phyloP scores from a whole-genome alignment of 2,888 invertebrate species.

The Drosophila greeni region DNA sequence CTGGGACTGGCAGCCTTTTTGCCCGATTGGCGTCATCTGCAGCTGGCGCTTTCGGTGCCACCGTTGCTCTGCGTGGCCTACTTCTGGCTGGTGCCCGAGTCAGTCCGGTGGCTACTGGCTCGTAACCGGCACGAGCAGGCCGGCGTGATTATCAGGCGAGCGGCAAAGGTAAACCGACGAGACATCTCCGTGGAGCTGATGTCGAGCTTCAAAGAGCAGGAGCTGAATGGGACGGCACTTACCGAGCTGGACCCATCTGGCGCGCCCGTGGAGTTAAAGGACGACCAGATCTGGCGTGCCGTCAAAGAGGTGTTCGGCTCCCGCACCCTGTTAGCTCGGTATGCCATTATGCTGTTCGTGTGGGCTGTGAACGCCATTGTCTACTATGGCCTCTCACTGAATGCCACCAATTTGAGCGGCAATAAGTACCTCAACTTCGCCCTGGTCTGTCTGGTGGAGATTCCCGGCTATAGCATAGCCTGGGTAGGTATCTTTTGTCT shows the following conservation, averaged over 20 bases:
- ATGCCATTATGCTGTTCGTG: constrained; percentile 79
- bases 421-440: constrained; percentile 85
- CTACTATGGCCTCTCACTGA: constrained; percentile 84
- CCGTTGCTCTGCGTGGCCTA: constrained; percentile 82
- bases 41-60: constrained; percentile 82
- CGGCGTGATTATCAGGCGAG: constrained; percentile 80
- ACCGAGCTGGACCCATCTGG: constrained; percentile 20
- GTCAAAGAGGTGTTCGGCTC: constrained; percentile 79
- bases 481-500: constrained; percentile 68
- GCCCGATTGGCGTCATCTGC: constrained; percentile 82
- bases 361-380: constrained; percentile 84
- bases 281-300: constrained; percentile 76
- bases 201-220: constrained; percentile 77
- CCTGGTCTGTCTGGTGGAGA: constrained; percentile 82
- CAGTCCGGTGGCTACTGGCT: constrained; percentile 83
- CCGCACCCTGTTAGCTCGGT: constrained; percentile 79
- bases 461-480: constrained; percentile 81
- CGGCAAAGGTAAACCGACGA: constrained; percentile 81
- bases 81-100: constrained; percentile 84
- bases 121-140: constrained; percentile 81
- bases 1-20: constrained; percentile 82
- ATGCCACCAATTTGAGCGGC: constrained; percentile 83
- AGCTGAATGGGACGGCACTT: constrained; percentile 36
- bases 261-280: background rate
- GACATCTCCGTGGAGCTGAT: constrained; percentile 79